Evolutionary conservation across 2,113 vertebrate species (phyloP).

Genomic region (Carassius carassius): DNA sequence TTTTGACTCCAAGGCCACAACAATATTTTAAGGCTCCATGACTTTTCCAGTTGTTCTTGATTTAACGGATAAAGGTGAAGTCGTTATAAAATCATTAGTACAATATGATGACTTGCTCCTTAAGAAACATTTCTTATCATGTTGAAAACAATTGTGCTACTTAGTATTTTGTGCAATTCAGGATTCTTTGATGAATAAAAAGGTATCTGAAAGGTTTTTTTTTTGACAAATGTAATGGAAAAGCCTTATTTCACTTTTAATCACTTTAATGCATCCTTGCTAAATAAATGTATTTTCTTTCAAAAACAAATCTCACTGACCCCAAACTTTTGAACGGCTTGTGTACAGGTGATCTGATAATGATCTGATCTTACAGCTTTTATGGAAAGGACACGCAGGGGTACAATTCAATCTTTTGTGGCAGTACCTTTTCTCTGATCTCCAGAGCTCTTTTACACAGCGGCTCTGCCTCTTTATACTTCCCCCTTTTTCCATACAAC

Average conservation of each 20-base stretch:
- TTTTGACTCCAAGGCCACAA: not conserved
- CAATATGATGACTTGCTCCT: not conserved
- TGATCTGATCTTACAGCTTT: not conserved
- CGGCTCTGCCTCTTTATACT: conserved; percentile 86
- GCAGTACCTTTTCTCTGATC: conserved; percentile 85
- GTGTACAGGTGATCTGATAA: not conserved
- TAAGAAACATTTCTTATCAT: not conserved
- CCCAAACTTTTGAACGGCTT: not conserved
- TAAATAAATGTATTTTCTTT: too few relatives aligned
- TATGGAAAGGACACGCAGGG: not conserved
- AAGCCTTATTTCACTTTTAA: too few relatives aligned
- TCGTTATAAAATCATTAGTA: not conserved
- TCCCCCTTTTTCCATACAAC: conserved; percentile 86
- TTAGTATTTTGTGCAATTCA: not conserved
- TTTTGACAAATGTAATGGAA: too few relatives aligned
- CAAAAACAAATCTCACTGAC: not conserved
- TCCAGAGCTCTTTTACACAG: conserved; percentile 87
- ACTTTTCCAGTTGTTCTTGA: not conserved
- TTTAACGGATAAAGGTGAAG: not conserved
- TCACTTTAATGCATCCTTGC: too few relatives aligned
- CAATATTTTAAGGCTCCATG: not conserved
- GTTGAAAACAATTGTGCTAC: not conserved
- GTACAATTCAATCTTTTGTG: not conserved
- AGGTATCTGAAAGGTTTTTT: too few relatives aligned
- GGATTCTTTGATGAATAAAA: too few relatives aligned